phyloP scores from a whole-genome alignment of 1,140 invertebrate species.

The Gerris buenoi region DNA sequence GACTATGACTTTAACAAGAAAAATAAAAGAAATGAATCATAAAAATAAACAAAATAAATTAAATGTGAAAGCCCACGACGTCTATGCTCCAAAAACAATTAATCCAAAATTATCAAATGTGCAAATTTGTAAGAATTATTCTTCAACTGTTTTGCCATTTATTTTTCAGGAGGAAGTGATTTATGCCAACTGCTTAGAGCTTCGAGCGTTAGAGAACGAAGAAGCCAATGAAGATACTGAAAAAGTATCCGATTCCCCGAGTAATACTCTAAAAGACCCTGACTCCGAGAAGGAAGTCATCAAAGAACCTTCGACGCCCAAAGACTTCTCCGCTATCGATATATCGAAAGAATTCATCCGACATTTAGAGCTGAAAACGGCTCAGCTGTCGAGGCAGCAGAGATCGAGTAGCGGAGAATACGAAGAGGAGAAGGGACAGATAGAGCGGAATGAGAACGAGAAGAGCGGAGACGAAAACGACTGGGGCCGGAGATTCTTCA shows the following conservation, averaged over 20 bases:
- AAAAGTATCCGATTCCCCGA: no score
- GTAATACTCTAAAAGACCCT: no score
- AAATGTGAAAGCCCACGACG: no score
- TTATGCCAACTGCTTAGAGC: conserved; percentile 14
- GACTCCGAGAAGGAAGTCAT: no score
- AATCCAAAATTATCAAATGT: no score
- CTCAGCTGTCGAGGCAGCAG: neutral
- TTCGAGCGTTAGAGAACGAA: neutral
- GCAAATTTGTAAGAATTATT: no score
- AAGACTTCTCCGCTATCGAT: no score
- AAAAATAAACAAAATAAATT: no score
- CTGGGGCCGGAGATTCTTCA: neutral
- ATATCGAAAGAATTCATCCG: neutral
- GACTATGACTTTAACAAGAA: no score
- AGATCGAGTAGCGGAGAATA: neutral
- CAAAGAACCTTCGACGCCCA: no score
- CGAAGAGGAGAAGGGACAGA: neutral
- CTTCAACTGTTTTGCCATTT: neutral
- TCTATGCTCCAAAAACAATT: no score
- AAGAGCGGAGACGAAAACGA: neutral
- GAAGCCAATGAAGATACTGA: neutral
- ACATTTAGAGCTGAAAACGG: neutral
- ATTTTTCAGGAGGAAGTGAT: conserved; percentile 13
- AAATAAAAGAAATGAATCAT: no score
- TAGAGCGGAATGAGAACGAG: neutral